phyloP scores from a whole-genome alignment of 2,888 invertebrate species.

The Synanthedon myopaeformis region DNA sequence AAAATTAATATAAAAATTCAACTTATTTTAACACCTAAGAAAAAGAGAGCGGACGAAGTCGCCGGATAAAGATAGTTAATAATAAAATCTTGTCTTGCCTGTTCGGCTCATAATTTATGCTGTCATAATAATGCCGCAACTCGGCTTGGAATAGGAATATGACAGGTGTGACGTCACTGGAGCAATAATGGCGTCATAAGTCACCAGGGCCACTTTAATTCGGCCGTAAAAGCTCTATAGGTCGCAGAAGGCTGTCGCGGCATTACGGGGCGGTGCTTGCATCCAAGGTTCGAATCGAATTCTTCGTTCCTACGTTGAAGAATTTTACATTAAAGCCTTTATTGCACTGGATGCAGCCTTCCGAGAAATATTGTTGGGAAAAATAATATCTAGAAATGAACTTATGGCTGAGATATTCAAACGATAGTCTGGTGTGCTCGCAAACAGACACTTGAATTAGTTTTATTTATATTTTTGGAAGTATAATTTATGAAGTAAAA shows the following conservation, averaged over 20 bases:
- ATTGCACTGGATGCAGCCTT: background rate
- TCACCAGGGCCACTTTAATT: conserved; percentile 41
- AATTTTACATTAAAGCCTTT: background rate
- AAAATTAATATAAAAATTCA: too few relatives aligned
- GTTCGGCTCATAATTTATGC: background rate
- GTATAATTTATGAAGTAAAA: too few relatives aligned
- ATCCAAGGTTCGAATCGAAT: conserved; percentile 26
- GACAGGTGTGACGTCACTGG: background rate
- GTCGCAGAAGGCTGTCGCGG: conserved; percentile 17
- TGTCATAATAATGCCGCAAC: background rate
- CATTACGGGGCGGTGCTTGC: background rate
- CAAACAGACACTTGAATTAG: too few relatives aligned
- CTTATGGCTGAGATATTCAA: too few relatives aligned
- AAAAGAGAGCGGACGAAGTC: too few relatives aligned
- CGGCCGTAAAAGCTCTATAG: conserved; percentile 37
- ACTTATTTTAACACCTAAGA: too few relatives aligned
- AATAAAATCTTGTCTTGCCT: too few relatives aligned
- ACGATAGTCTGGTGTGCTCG: too few relatives aligned
- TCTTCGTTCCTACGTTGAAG: conserved; percentile 17
- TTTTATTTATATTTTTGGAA: too few relatives aligned
- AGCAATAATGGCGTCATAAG: conserved; percentile 35
- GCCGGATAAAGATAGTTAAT: too few relatives aligned
- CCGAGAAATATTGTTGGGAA: background rate
- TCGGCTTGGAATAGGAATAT: background rate
- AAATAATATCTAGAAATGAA: background rate